Evolutionary conservation across 2,888 invertebrate genomes (phyloP).

Genomic region (Ophion costatus): DNA sequence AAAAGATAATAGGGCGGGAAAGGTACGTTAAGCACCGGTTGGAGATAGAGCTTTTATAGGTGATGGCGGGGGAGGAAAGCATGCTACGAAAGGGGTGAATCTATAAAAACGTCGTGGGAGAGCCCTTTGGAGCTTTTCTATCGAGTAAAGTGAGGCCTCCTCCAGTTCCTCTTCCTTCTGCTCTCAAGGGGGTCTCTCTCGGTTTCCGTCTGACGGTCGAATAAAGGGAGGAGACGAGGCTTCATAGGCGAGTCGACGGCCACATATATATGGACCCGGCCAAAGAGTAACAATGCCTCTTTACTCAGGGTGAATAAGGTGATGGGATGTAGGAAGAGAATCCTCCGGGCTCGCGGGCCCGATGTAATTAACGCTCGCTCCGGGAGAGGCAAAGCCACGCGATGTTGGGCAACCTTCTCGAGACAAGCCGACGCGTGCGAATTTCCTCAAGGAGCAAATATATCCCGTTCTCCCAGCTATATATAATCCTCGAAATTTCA

Average conservation of each 20-base stretch:
- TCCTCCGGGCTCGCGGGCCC: slow-evolving; percentile 15
- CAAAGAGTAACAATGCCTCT: slow-evolving; percentile 51
- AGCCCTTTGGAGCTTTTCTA: background rate
- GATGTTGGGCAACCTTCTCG: slow-evolving; percentile 40
- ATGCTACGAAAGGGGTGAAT: slow-evolving; percentile 33
- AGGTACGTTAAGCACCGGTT: slow-evolving; percentile 44
- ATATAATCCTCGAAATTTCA: slow-evolving; percentile 33
- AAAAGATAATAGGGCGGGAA: slow-evolving; percentile 43
- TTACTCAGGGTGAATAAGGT: slow-evolving; percentile 10
- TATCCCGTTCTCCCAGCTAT: background rate
- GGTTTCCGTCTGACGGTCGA: slow-evolving; percentile 41
- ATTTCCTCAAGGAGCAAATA: slow-evolving; percentile 35
- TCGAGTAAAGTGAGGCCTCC: slow-evolving; percentile 26
- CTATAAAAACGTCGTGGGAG: slow-evolving; percentile 16
- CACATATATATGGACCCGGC: background rate
- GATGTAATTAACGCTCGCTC: slow-evolving; percentile 50
- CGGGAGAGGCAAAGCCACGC: slow-evolving; percentile 7
- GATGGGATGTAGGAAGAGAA: slow-evolving; percentile 6
- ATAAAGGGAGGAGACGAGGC: slow-evolving; percentile 31
- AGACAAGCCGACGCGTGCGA: slow-evolving; percentile 54
- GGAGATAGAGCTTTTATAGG: slow-evolving; percentile 50
- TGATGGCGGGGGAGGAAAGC: background rate
- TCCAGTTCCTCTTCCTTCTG: no score
- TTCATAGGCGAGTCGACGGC: slow-evolving; percentile 26
- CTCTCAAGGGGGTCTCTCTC: slow-evolving; percentile 18